Conservation (phyloP, 2,113 vertebrate species). For the Dolichotis patagonum region DNA sequence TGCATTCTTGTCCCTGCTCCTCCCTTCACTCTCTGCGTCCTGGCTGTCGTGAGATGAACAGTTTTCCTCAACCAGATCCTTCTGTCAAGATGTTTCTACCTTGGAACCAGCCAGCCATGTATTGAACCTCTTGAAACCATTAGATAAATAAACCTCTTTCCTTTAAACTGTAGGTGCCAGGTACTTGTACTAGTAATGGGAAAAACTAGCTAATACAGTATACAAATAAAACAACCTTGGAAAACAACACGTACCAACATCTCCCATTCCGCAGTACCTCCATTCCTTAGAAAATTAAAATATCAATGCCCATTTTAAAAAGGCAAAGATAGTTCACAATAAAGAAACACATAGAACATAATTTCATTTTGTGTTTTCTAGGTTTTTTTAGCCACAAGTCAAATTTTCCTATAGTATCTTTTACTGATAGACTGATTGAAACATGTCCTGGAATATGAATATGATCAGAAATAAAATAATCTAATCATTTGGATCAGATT, state of each 20-base stretch:
- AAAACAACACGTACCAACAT: background rate
- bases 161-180: background rate
- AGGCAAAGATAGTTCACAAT: background rate
- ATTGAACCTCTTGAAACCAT: background rate
- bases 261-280: background rate
- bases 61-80: background rate
- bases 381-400: background rate
- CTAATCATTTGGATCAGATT: constrained; percentile 27
- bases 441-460: background rate
- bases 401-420: background rate
- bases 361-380: background rate
- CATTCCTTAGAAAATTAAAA: background rate
- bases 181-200: background rate
- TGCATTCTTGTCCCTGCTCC: background rate
- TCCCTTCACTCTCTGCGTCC: background rate
- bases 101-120: background rate
- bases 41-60: background rate
- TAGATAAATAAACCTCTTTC: background rate
- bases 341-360: background rate
- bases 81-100: background rate
- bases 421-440: constrained; percentile 25
- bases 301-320: background rate
- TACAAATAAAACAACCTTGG: constrained; percentile 2
- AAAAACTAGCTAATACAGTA: background rate
- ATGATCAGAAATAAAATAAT: constrained; percentile 60